Base-by-base conservation (phyloP, 2,797 vertebrate genomes). In the Tarsius wallacei region DNA sequence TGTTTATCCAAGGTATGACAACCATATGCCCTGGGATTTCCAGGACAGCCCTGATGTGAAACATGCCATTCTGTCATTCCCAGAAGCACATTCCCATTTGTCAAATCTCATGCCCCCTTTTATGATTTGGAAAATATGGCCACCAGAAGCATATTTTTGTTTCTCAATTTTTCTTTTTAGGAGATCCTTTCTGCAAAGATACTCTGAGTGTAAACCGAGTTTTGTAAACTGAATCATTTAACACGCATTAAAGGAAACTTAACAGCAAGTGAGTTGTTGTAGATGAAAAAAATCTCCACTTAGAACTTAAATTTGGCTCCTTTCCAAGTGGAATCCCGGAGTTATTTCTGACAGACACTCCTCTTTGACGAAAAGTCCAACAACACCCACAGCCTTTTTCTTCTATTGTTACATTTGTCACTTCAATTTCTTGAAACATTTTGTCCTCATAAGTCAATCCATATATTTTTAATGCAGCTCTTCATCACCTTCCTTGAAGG, bases 211-310 rank as follows among this genome's bases (percentile, higher is more conserved):
- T 66, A 91, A 87, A 68, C 71, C 22, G 59, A 88, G 55, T 84
- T 91, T 74, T 81, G 33, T 22, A 84, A 93, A 64, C 70, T 59
- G 42, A 86, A 78, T 89, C 59, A 22, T 47, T 90, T 95, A 76
- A 26, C 59, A 22, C 42, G 14, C 82, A 91, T 64, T 13, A 36
- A 59, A 95, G 85, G 76, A 82, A 88, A 81, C 86, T 49, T 51
- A 57, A 28, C 36, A 51, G 74, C 64, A 24, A 94, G 66, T n/a
- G 47, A 77, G 53, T 61, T n/a, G 84, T 84, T 91, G 76, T 90
- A 5, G 73, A 49, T 80, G 73, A 86, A 81, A 86, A 81, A 95
- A 87, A 36, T 76, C 82, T 83, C 88, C 80, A 22, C 68, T 94
- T 80, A 57, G 68, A 86, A 88, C 24, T 94, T 77, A 28, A 36